Evolutionary conservation across 1,140 invertebrate genomes (phyloP).

Genomic region (Temnothorax curvispinosus): DNA sequence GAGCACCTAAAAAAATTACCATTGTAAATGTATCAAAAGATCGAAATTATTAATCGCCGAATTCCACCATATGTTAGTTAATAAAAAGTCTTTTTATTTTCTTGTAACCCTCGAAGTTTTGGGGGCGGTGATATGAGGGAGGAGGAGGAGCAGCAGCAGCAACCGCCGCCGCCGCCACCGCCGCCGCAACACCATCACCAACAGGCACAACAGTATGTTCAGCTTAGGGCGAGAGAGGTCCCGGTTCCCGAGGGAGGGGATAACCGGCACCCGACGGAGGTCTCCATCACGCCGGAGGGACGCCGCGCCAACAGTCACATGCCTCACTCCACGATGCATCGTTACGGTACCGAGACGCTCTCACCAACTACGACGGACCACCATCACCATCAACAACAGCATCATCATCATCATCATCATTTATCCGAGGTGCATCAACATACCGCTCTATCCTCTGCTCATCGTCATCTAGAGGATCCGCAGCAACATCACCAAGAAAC

Average conservation of each 20-base stretch:
- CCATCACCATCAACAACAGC: slow-evolving; percentile 73
- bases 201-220: slow-evolving; percentile 56
- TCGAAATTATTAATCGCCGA: not conserved
- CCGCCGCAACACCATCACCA: slow-evolving; percentile 58
- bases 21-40: not conserved
- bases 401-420: slow-evolving; percentile 70
- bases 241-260: slow-evolving; percentile 81
- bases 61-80: not conserved
- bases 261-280: slow-evolving; percentile 76
- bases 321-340: slow-evolving; percentile 84
- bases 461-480: slow-evolving; percentile 61
- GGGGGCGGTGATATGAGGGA: slow-evolving; percentile 68
- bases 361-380: slow-evolving; percentile 78
- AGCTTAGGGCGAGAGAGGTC: slow-evolving; percentile 78
- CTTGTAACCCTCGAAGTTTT: slow-evolving; percentile 28
- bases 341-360: slow-evolving; percentile 81
- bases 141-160: slow-evolving; percentile 68
- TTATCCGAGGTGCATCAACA: slow-evolving; percentile 63
- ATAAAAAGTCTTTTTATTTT: not conserved
- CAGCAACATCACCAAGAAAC: slow-evolving; percentile 66
- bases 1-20: not conserved
- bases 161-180: not conserved
- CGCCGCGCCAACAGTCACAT: slow-evolving; percentile 81
- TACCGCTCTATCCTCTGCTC: slow-evolving; percentile 12
- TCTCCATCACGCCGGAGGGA: slow-evolving; percentile 76